phyloP scores from a whole-genome alignment of 2,888 invertebrate genomes.

The Cryptocephalus moraei region DNA sequence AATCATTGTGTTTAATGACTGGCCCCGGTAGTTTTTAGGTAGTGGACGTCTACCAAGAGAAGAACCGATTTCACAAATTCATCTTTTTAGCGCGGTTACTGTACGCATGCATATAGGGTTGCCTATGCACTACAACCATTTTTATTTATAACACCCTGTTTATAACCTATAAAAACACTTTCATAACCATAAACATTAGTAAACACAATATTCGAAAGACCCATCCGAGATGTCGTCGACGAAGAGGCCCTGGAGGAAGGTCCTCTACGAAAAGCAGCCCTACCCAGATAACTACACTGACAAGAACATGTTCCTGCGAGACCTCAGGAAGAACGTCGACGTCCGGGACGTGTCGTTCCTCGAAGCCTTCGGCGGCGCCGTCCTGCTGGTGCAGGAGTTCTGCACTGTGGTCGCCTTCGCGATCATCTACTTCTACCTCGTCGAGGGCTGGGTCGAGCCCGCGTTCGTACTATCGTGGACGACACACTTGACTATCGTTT shows the following conservation, averaged over 20 bases:
- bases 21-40: no score
- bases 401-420: slow-evolving; percentile 67
- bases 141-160: no score
- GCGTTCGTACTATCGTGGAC: slow-evolving; percentile 51
- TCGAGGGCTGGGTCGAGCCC: slow-evolving; percentile 57
- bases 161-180: no score
- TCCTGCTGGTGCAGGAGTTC: slow-evolving; percentile 69
- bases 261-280: slow-evolving; percentile 77
- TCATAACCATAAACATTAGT: no score
- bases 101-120: no score
- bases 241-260: slow-evolving; percentile 69
- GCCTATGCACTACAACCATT: no score
- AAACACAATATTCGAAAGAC: no score
- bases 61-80: no score
- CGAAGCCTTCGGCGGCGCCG: slow-evolving; percentile 66
- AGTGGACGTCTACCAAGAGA: no score
- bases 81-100: no score
- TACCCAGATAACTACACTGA: slow-evolving; percentile 92
- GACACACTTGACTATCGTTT: slow-evolving; percentile 44
- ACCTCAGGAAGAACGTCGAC: slow-evolving; percentile 73
- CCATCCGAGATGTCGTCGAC: slow-evolving; percentile 8
- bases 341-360: slow-evolving; percentile 60
- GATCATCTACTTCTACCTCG: slow-evolving; percentile 60
- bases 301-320: slow-evolving; percentile 68
- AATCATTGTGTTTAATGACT: no score